Evolutionary conservation across 2,888 invertebrate genomes (phyloP).

Genomic region (Folsomia manolachei): DNA sequence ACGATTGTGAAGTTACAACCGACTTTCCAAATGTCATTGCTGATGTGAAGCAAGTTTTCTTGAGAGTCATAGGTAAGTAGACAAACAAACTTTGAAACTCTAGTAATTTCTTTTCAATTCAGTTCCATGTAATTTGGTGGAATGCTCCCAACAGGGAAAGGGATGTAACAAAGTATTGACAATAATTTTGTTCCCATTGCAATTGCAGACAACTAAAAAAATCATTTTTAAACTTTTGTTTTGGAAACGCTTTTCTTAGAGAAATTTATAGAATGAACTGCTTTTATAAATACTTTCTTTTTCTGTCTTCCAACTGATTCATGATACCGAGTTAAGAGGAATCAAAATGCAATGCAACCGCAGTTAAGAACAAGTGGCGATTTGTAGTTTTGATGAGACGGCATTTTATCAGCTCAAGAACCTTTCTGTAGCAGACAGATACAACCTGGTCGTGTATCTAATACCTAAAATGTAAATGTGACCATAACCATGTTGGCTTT

Average conservation of each 20-base stretch:
- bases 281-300: too few species aligned
- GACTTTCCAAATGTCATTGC: conserved; percentile 49
- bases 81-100: neutral
- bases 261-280: too few species aligned
- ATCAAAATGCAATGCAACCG: neutral
- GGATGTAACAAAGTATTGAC: too few species aligned
- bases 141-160: too few species aligned
- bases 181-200: too few species aligned
- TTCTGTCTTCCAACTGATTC: too few species aligned
- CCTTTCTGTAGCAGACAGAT: neutral
- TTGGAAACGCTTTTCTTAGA: too few species aligned
- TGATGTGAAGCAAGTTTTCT: conserved; percentile 32
- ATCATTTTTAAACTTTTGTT: too few species aligned
- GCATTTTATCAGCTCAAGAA: too few species aligned
- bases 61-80: conserved; percentile 47
- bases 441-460: neutral
- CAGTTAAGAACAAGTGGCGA: neutral
- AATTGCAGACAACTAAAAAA: too few species aligned
- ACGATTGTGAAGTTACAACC: conserved; percentile 51
- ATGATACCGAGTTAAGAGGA: neutral
- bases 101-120: neutral
- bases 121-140: neutral
- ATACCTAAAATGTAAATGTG: too few species aligned
- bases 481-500: too few species aligned
- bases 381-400: neutral